Percentiles rank a stretch among this genome's conserved stretches.
Evolutionary conservation across 2,888 invertebrate genomes (phyloP).

Genomic region (Andricus quercusramuli): DNA sequence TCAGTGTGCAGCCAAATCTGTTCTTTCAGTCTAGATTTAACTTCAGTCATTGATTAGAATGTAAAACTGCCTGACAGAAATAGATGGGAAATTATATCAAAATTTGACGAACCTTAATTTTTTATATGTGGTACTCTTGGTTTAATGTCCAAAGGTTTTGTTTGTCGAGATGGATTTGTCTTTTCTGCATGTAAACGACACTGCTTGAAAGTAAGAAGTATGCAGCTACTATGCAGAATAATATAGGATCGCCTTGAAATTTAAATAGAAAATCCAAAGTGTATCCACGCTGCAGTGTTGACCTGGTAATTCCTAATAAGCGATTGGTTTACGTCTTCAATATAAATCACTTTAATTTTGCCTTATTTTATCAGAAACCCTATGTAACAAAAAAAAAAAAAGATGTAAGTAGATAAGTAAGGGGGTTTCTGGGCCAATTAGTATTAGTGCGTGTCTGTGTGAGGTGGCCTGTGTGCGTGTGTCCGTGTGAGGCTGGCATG

Average conservation of each 20-base stretch:
- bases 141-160: constrained; percentile 12
- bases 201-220: constrained; percentile 11
- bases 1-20: too few species aligned
- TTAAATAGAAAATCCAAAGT: constrained; percentile 32
- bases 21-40: too few species aligned
- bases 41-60: too few species aligned
- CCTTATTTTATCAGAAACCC: not conserved
- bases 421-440: too few species aligned
- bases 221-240: constrained; percentile 30
- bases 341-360: not conserved
- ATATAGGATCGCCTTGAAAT: constrained; percentile 32
- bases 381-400: not conserved
- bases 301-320: constrained; percentile 21
- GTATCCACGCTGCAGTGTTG: constrained; percentile 12
- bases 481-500: too few species aligned
- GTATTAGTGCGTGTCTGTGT: too few species aligned
- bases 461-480: too few species aligned
- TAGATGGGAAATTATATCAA: not conserved
- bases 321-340: constrained; percentile 27
- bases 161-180: constrained; percentile 2
- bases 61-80: too few species aligned
- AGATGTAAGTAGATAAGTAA: too few species aligned
- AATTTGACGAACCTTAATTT: constrained; percentile 12
- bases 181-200: constrained; percentile 28
- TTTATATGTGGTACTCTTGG: not conserved